Evolutionary conservation across 2,797 vertebrate genomes (phyloP), one percentile per base, ranked within the genome.

Genomic region (Thamnophis elegans): DNA sequence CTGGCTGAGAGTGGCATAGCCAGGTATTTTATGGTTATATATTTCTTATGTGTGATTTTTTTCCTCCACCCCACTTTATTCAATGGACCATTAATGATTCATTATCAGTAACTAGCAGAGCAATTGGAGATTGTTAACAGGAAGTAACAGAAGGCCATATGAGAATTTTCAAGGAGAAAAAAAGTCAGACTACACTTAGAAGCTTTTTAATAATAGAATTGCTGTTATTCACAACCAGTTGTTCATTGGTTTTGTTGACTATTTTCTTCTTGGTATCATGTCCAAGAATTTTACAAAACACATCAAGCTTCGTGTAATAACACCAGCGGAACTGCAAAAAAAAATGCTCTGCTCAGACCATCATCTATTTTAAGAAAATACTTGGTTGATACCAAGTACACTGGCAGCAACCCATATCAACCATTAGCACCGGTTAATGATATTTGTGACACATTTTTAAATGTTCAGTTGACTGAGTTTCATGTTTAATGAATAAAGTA

Each of bases 1-100:
- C 90, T 94, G 92, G 42, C 90, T 96, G 82, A 95, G 51, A 1
- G 94, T 90, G 8, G 94, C 94, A 97, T 89, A 96, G 92, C 89
- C 42, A 0, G 4, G 95, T 94, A 88, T 95, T 89, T 91, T 93
- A 65, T 92, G 95, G 92, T 90, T 65, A 62, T 94, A 92, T 94
- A 94, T 91, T 94, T 60, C 59, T 93, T 92, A 92, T 54, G 32
- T 90, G 11, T 91, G 56, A 14, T 54, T 42, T 32, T 10, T 47
- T 25, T 4, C 26, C 25, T 16, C 22, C 54, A 47, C 32, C 26
- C 18, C 13, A 42, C 73, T 78, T 42, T 78, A 78, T 36, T 88
- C 28, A 93, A 85, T 91, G 87, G 73, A 58, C 94, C 91, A 54
- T 95, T 96, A 96, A 93, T 96, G 93, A 91, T 13, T 93, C 51